Percentiles rank a stretch among this genome's conserved stretches.
Evolutionary conservation across 2,888 invertebrate species (phyloP).

Genomic region (Drosophila longiperda): DNA sequence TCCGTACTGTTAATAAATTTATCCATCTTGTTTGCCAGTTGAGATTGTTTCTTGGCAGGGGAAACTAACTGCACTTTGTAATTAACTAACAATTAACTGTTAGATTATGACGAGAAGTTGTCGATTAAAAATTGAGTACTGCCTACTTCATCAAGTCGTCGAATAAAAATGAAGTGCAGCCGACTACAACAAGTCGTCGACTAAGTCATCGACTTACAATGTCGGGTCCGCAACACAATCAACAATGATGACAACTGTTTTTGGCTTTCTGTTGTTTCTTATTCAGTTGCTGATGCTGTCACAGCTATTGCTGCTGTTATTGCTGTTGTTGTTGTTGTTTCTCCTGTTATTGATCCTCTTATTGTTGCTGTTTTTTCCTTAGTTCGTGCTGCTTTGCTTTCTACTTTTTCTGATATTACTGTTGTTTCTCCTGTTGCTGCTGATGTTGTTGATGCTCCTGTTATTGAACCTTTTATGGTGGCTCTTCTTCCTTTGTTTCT

Average conservation of each 20-base stretch:
- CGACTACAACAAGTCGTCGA: conserved; percentile 66
- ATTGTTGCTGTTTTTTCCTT: no score
- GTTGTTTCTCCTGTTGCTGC: background rate
- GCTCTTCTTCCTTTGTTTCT: background rate
- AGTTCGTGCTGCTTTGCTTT: no score
- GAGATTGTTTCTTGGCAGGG: background rate
- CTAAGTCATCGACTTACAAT: conserved; percentile 65
- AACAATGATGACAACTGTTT: conserved; percentile 8
- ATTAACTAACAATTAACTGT: background rate
- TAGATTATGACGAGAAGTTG: no score
- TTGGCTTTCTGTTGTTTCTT: background rate
- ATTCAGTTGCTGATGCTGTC: conserved; percentile 10
- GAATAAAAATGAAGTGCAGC: conserved; percentile 34
- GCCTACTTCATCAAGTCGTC: background rate
- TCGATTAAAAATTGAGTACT: background rate
- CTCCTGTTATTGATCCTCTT: background rate
- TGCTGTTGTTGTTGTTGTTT: background rate
- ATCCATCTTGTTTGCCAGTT: background rate
- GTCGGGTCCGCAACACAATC: conserved; percentile 36
- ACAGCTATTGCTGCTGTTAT: conserved; percentile 15
- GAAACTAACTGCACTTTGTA: background rate
- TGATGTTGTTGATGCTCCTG: background rate
- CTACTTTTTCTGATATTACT: background rate
- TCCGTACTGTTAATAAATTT: conserved; percentile 8
- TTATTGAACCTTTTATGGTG: background rate